Base-by-base conservation (phyloP, 2,888 invertebrate genomes). In the Tetheella fluctuosa region DNA sequence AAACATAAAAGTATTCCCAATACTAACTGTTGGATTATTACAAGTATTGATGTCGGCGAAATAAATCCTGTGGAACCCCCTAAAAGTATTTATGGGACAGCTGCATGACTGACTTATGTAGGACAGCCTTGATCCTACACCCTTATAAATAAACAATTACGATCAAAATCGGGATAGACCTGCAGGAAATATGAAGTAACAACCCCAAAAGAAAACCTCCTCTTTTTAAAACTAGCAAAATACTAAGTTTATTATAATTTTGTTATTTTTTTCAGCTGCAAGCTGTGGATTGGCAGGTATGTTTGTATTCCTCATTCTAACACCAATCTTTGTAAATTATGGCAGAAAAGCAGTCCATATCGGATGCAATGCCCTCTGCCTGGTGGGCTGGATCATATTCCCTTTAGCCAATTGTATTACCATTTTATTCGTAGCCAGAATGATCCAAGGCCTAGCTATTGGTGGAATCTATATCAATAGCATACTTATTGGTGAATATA, bases 401-500 rank as follows among this genome's bases (percentile, higher is more conserved):
- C 62, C 66, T 13, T 67, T 76, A n/a, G 77, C 82, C 5, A 64
- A 70, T 10, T 75, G 59, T 28, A 61, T 83, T 3, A 13, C 60
- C 0, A 61, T 60, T 13, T 55, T 86, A 15, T 77, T 74, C 61
- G 60, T 69, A 0, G 84, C 77, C 0, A 77, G 81, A 63, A 62
- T 76, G 3, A 58, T 80, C 4, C 83, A 85, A 62, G 85, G 86
- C 0, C 7, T 83, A 0, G 48, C 70, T 4, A 37, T 73, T n/a
- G 80, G 82, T 13, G 76, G 73, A 10, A 61, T 81, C 4, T 80
- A 76, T 39, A 70, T 80, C 0, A 67, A 76, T 13, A 39, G 66
- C 4, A 74, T 83, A 2, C 68, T 81, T 0, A 54, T 82, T n/a
- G 65, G 73, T 15, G 86, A 86, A 73, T 85, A 81, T 57, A 65